These are phyloP conservation scores for Clitarchus hookeri DNA, from an alignment of 2,888 invertebrate species.

Conservation along the genomic window DNA sequence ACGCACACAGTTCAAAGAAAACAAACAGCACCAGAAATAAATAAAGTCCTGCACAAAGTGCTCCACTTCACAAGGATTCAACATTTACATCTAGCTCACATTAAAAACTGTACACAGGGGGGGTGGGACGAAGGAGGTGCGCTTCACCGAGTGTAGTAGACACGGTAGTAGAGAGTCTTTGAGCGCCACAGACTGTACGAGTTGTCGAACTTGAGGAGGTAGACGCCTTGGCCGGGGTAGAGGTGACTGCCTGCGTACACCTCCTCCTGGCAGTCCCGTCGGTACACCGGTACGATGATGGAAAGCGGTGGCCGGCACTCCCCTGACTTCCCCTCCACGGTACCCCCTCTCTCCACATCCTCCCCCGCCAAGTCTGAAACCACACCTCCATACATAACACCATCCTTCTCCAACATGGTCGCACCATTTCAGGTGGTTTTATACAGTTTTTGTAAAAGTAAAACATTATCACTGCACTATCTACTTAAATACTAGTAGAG, in stretches of 20 bases:
- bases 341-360: slow-evolving; percentile 66
- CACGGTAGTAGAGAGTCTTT: slow-evolving; percentile 98
- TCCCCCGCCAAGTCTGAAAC: slow-evolving; percentile 53
- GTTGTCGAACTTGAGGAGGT: slow-evolving; percentile 98
- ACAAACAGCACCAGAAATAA: too few species aligned
- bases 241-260: slow-evolving; percentile 97
- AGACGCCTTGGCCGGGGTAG: slow-evolving; percentile 97
- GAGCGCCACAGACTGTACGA: slow-evolving; percentile 99
- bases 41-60: too few species aligned
- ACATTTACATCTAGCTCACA: too few species aligned
- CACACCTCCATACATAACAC: not conserved
- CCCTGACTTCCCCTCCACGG: slow-evolving; percentile 42
- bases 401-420: too few species aligned
- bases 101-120: not conserved
- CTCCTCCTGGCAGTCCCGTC: slow-evolving; percentile 88
- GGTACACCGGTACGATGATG: slow-evolving; percentile 91
- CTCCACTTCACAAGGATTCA: too few species aligned
- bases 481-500: too few species aligned
- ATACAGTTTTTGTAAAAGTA: too few species aligned
- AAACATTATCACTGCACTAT: too few species aligned
- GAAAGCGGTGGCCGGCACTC: slow-evolving; percentile 66
- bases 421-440: too few species aligned
- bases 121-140: not conserved
- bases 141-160: slow-evolving; percentile 84
- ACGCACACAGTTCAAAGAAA: too few species aligned